Evolutionary conservation across 2,888 invertebrate species (phyloP).

Genomic region (Parascotia fuliginaria): DNA sequence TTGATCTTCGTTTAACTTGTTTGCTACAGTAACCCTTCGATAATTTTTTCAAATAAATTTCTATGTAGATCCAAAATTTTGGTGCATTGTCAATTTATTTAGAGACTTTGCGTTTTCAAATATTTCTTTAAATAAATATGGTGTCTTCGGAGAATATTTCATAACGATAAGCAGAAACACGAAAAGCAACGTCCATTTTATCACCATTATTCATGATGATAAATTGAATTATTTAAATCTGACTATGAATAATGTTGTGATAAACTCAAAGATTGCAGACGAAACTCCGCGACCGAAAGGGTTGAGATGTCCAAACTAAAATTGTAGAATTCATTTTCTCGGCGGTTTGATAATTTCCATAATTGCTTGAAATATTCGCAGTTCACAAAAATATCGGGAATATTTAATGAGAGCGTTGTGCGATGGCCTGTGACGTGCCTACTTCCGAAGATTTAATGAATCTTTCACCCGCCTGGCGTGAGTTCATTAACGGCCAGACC

Average conservation of each 20-base stretch:
- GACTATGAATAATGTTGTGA: conserved; percentile 14
- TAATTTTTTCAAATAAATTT: too few relatives aligned
- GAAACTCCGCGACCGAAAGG: conserved; percentile 19
- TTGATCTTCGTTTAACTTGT: too few relatives aligned
- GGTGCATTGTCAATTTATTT: too few relatives aligned
- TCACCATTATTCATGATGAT: conserved; percentile 2
- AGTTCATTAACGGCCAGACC: conserved; percentile 61
- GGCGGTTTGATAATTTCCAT: conserved; percentile 41
- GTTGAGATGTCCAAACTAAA: conserved; percentile 24
- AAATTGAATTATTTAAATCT: conserved; percentile 27
- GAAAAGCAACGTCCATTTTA: not conserved
- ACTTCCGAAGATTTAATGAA: conserved; percentile 71
- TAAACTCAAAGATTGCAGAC: conserved; percentile 26
- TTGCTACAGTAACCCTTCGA: too few relatives aligned
- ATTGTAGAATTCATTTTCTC: conserved; percentile 38
- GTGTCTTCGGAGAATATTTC: too few relatives aligned
- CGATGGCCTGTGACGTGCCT: conserved; percentile 46
- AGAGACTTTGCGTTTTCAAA: too few relatives aligned
- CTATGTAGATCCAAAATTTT: too few relatives aligned
- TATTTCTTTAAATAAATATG: too few relatives aligned
- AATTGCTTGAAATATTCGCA: conserved; percentile 43
- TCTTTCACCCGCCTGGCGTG: conserved; percentile 48
- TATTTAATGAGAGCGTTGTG: conserved; percentile 51
- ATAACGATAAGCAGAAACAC: too few relatives aligned
- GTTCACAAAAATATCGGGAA: conserved; percentile 47